phyloP scores from a whole-genome alignment of 2,113 vertebrate species.

The Hiodon alosoides region DNA sequence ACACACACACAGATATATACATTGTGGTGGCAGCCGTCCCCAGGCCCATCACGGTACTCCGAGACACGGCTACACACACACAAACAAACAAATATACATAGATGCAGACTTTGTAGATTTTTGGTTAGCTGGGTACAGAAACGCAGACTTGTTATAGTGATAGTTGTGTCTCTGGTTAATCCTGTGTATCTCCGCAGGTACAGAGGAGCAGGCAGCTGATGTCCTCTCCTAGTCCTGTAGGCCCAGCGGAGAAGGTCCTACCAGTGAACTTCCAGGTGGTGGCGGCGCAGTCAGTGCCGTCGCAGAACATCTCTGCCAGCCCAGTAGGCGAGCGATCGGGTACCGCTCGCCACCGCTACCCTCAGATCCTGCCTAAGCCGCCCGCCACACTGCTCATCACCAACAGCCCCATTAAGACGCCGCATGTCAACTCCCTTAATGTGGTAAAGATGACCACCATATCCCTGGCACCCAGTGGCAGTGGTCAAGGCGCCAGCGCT shows the following conservation, averaged over 20 bases:
- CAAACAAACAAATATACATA: no score
- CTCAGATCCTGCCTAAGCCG: conserved; percentile 81
- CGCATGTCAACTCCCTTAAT: conserved; percentile 75
- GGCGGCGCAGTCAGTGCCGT: conserved; percentile 82
- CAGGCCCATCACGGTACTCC: no score
- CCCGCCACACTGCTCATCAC: conserved; percentile 79
- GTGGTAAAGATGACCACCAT: conserved; percentile 87
- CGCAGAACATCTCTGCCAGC: conserved; percentile 87
- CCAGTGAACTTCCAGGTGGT: conserved; percentile 88
- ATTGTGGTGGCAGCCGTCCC: no score
- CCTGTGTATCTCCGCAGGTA: conserved; percentile 51
- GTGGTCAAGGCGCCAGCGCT: conserved; percentile 47
- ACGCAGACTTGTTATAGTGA: no score
- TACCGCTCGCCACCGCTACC: conserved; percentile 67
- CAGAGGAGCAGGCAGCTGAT: conserved; percentile 74
- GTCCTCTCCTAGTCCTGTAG: conserved; percentile 77
- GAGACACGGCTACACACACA: no score
- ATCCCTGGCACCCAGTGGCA: conserved; percentile 70
- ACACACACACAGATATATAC: no score
- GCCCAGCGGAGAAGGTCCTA: conserved; percentile 67
- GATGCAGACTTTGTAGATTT: not conserved
- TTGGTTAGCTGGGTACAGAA: not conserved
- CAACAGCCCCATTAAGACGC: conserved; percentile 81
- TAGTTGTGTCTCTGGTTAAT: not conserved
- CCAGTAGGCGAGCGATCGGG: conserved; percentile 81